These are phyloP conservation scores for Malurus leucopterus DNA, from an alignment of 2,797 vertebrate genomes.

Conservation along the genomic window DNA sequence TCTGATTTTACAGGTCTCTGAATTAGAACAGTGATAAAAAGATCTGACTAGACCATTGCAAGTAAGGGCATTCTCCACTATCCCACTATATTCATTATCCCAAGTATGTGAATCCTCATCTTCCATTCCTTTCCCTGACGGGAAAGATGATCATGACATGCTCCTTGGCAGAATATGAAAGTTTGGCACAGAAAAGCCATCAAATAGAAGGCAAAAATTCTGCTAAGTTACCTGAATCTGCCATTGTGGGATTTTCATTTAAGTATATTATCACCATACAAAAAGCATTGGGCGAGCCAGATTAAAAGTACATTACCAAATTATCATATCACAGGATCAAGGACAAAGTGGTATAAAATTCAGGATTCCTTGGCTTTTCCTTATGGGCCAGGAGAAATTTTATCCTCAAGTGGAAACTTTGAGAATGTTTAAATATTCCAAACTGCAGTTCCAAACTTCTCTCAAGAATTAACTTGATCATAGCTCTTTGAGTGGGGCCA, in stretches of 20 bases:
- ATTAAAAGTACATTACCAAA: not conserved
- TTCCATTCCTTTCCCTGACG: not conserved
- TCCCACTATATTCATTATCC: not conserved
- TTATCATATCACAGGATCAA: not conserved
- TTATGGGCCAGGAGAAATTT: not conserved
- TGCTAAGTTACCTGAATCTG: not conserved
- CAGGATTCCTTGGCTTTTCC: not conserved
- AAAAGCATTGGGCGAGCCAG: not conserved
- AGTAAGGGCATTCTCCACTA: not conserved
- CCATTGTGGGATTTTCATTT: not conserved
- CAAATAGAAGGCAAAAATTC: not conserved
- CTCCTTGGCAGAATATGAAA: not conserved
- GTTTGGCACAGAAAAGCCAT: not conserved
- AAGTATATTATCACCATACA: not conserved
- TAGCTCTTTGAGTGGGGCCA: not conserved
- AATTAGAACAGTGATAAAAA: not conserved
- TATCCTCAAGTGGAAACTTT: not conserved
- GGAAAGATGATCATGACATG: not conserved
- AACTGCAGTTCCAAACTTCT: not conserved
- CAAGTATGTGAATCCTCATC: not conserved
- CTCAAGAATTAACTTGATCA: not conserved
- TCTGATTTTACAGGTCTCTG: not conserved
- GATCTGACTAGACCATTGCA: not conserved
- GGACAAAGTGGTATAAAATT: not conserved
- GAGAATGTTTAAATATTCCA: not conserved